Base-by-base conservation (phyloP, 2,113 vertebrate species). In the Erpornis zantholeuca region DNA sequence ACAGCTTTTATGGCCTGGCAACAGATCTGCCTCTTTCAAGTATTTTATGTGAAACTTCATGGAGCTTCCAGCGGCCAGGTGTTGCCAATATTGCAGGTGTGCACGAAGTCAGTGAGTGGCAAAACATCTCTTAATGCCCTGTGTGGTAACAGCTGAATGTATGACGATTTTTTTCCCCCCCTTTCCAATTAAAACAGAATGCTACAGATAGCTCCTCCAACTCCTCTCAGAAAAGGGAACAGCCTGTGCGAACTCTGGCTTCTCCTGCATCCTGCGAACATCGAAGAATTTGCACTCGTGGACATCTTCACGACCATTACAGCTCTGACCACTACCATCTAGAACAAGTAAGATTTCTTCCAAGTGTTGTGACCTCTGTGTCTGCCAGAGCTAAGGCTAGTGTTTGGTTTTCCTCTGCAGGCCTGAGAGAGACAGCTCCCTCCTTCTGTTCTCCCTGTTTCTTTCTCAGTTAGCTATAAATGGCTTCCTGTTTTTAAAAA, bases 211-310 rank as follows among this genome's bases (percentile, higher is more conserved):
- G 98, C 93, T 98, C 98, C 96, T 98, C 98, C 59, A 98, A 98
- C 94, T 98, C 98, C 76, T 98, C 98, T 77, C 98, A 98, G 84
- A 98, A 98, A 97, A 98, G 97, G 82, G 98, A 98, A 81, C 98
- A 97, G 91, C 98, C 98, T 54, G 75, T 98, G 76, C 98, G 98
- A 97, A 98, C 98, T 65, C 96, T 99, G 91, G 98, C 99, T 84
- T 98, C 99, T 95, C 98, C 99, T 82, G 97, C 98, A 28, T 98
- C 98, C 88, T 98, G 98, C 45, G 99, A 99, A 93, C 98, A 99
- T 84, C 98, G 98, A 92, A 98, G 98, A 97, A 98, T 99, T 97
- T 99, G 98, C 91, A 98, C 99, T 90, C 97, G 99, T 96, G 99
- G 98, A 82, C 98, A 98, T 95, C 95, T 98, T 91, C 98, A 98